Percentiles rank a stretch among this genome's conserved stretches.
Evolutionary conservation across 1,140 invertebrate genomes (phyloP).

Genomic region (Semibalanus balanoides): DNA sequence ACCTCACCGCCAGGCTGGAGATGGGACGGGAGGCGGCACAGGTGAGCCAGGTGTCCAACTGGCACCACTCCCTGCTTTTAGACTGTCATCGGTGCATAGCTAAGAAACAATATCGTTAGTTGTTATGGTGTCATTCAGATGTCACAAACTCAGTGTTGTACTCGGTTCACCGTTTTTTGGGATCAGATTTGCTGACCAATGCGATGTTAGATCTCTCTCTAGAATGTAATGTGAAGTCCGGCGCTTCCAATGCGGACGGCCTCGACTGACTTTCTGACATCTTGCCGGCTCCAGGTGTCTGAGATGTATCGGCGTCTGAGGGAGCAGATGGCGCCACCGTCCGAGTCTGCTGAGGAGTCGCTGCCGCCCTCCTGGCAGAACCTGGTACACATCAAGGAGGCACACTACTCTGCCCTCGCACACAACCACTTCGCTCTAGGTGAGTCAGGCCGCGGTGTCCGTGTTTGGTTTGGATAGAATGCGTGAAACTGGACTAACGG

Average conservation of each 20-base stretch:
- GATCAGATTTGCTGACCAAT: background rate
- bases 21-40: conserved; percentile 80
- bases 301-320: conserved; percentile 58
- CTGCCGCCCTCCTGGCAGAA: conserved; percentile 63
- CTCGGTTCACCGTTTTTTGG: background rate
- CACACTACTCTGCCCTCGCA: conserved; percentile 55
- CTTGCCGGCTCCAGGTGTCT: conserved; percentile 38
- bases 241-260: background rate
- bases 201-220: background rate
- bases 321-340: conserved; percentile 39
- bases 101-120: background rate
- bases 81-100: too few relatives aligned
- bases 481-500: too few relatives aligned
- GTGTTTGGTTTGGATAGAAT: too few relatives aligned
- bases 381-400: conserved; percentile 72
- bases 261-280: background rate
- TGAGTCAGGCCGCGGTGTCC: too few relatives aligned
- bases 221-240: background rate
- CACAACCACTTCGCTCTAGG: conserved; percentile 52
- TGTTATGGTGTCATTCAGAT: background rate
- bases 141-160: background rate
- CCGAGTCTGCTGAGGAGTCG: conserved; percentile 24
- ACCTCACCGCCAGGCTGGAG: conserved; percentile 46
- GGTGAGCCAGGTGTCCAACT: conserved; percentile 30
- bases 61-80: too few relatives aligned